phyloP scores from a whole-genome alignment of 1,140 invertebrate genomes.

The Cydia pomonella region DNA sequence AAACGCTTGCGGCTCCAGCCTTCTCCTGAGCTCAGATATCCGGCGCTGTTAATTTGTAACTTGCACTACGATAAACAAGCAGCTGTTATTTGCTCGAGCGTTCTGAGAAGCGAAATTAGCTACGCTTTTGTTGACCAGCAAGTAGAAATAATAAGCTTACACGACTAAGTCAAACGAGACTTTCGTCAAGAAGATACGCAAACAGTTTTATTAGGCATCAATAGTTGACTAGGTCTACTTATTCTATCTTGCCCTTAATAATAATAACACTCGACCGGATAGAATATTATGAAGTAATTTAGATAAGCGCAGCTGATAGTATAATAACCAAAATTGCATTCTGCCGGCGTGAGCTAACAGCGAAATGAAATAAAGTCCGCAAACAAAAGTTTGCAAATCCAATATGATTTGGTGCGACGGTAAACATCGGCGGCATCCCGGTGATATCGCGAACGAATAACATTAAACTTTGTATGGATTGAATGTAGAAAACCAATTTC shows the following conservation, averaged over 20 bases:
- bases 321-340: constrained; percentile 75
- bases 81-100: background rate
- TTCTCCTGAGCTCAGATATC: constrained; percentile 59
- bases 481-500: constrained; percentile 82
- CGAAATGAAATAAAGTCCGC: constrained; percentile 79
- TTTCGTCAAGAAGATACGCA: no score
- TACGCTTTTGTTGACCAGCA: background rate
- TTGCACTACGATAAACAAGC: constrained; percentile 42
- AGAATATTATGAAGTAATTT: constrained; percentile 10
- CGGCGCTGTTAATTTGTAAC: constrained; percentile 71
- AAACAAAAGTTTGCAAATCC: constrained; percentile 81
- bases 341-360: constrained; percentile 76
- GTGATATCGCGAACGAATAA: constrained; percentile 81
- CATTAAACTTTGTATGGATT: constrained; percentile 81
- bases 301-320: constrained; percentile 53
- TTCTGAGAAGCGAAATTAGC: background rate
- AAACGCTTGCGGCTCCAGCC: constrained; percentile 72
- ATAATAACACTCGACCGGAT: background rate
- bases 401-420: constrained; percentile 81
- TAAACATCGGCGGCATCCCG: constrained; percentile 80
- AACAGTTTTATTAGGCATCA: no score
- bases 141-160: background rate
- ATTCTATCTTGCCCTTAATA: no score
- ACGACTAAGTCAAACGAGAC: no score
- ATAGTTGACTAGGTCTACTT: no score